A percentile compares a stretch with the other conserved stretches of the same genome.
Evolutionary conservation across 2,113 vertebrate species (phyloP).

Genomic region (Blennius ocellaris): DNA sequence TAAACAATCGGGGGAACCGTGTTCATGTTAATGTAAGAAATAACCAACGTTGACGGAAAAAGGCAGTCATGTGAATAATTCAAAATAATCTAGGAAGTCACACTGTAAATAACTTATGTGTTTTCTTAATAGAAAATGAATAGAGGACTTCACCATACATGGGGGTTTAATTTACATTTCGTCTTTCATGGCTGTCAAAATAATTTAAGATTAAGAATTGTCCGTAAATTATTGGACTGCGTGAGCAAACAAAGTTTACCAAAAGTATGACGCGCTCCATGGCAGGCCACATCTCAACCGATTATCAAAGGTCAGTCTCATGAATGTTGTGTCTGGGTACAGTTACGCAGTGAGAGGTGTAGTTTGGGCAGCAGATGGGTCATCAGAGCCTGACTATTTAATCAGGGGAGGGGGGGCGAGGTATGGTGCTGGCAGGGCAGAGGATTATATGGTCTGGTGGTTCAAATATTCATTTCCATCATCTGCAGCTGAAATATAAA

Average conservation of each 20-base stretch:
- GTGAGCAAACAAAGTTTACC: background rate
- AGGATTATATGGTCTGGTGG: conserved; percentile 56
- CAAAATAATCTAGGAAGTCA: background rate
- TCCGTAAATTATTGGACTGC: background rate
- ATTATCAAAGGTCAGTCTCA: conserved; percentile 13
- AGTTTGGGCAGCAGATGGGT: conserved; percentile 58
- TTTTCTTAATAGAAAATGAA: too few species aligned
- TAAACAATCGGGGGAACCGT: background rate
- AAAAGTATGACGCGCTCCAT: background rate
- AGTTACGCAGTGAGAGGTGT: conserved; percentile 10
- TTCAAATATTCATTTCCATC: conserved; percentile 55
- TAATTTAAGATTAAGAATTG: background rate
- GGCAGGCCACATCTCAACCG: conserved; percentile 6
- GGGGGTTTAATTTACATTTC: background rate
- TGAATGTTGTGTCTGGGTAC: conserved; percentile 9
- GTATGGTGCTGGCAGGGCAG: conserved; percentile 20
- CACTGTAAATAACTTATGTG: background rate
- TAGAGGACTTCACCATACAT: background rate
- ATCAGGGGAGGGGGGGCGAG: conserved; percentile 21
- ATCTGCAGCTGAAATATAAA: conserved; percentile 32
- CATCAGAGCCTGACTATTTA: conserved; percentile 54
- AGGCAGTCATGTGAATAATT: background rate
- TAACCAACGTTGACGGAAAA: background rate
- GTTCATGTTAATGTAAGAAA: background rate
- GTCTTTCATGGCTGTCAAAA: background rate